phyloP scores from a whole-genome alignment of 2,888 invertebrate species.

The Rhamnusium bicolor region DNA sequence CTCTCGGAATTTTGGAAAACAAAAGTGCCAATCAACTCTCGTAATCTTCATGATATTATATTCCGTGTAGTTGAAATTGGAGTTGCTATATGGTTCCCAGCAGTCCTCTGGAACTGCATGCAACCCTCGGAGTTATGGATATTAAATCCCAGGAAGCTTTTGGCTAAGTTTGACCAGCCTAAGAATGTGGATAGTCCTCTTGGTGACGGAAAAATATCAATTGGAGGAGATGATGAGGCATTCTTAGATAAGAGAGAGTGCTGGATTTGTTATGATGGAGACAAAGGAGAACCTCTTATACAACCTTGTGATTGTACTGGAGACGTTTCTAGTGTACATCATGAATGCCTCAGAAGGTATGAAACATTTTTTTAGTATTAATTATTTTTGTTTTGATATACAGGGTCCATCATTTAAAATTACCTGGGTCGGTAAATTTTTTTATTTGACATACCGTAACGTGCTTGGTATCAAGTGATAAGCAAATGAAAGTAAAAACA shows the following conservation, averaged over 20 bases:
- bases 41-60: conserved; percentile 93
- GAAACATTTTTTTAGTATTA: background rate
- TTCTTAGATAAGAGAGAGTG: conserved; percentile 82
- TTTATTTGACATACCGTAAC: too few species aligned
- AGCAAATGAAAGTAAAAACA: too few species aligned
- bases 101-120: conserved; percentile 96
- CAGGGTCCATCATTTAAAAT: too few species aligned
- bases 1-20: conserved; percentile 94
- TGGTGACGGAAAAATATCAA: conserved; percentile 63
- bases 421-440: too few species aligned
- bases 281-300: conserved; percentile 87
- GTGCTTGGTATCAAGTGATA: too few species aligned
- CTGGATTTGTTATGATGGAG: conserved; percentile 94
- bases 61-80: conserved; percentile 94
- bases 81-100: conserved; percentile 95
- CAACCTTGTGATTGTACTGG: conserved; percentile 93
- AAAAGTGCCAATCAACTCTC: conserved; percentile 88
- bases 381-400: too few species aligned
- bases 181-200: conserved; percentile 37
- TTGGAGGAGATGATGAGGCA: conserved; percentile 70
- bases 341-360: conserved; percentile 86
- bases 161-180: conserved; percentile 72
- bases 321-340: conserved; percentile 93
- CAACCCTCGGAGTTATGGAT: conserved; percentile 95
- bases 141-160: conserved; percentile 89